Conservation (phyloP, 2,113 vertebrate genomes). For the Pipa parva region DNA sequence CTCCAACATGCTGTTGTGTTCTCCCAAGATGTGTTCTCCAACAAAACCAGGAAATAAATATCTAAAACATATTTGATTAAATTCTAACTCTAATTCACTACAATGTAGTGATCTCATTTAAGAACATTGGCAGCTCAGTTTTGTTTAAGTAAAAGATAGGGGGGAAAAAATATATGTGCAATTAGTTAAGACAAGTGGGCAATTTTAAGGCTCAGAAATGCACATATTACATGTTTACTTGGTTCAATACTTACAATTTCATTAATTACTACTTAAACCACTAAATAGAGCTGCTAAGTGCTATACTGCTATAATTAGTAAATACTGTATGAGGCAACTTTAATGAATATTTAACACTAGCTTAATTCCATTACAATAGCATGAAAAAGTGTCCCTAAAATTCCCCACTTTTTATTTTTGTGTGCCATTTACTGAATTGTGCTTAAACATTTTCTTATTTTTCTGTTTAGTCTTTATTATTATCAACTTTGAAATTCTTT, state of each 20-base stretch:
- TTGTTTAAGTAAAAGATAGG: background rate
- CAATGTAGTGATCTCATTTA: background rate
- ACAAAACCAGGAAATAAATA: no score
- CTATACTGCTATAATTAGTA: background rate
- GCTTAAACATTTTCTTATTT: background rate
- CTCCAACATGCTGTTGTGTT: no score
- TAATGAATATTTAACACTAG: background rate
- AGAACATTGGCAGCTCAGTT: background rate
- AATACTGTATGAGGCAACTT: background rate
- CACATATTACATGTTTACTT: background rate
- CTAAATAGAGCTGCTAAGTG: background rate
- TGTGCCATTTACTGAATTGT: background rate
- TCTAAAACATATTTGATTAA: no score
- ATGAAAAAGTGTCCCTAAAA: no score
- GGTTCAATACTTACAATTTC: background rate
- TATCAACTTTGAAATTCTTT: no score
- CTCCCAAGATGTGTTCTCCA: no score
- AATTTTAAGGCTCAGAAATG: constrained; percentile 9
- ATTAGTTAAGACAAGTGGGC: constrained; percentile 12
- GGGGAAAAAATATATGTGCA: background rate
- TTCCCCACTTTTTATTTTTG: background rate
- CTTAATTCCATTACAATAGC: background rate
- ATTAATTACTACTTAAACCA: background rate
- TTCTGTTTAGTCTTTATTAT: background rate
- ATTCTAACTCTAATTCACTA: no score